Percentiles rank a stretch among this genome's conserved stretches.
Conservation (phyloP, 1,140 invertebrate species). For the Dufourea novaeangliae region DNA sequence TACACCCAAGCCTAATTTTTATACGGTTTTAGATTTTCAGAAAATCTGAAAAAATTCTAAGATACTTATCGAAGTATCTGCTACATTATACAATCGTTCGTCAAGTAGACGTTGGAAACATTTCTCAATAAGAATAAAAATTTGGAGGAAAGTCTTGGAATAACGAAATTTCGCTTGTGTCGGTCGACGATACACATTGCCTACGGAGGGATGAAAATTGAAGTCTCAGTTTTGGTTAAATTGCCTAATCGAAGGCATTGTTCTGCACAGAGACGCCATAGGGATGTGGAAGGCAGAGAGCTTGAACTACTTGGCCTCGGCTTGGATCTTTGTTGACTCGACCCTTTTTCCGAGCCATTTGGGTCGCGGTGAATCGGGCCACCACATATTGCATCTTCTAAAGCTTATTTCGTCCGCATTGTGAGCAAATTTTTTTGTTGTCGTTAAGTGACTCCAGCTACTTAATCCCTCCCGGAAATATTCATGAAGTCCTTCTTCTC, state of each 20-base stretch:
- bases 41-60: too few species aligned
- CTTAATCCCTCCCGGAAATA: background rate
- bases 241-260: conserved; percentile 8
- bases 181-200: too few species aligned
- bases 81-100: too few species aligned
- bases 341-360: conserved; percentile 7
- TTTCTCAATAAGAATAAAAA: too few species aligned
- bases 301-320: conserved; percentile 1
- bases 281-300: background rate
- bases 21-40: too few species aligned
- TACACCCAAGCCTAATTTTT: too few species aligned
- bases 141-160: too few species aligned
- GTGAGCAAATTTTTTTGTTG: background rate
- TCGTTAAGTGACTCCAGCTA: background rate
- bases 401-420: background rate
- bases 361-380: background rate
- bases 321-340: conserved; percentile 1
- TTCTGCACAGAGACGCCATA: background rate
- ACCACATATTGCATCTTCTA: conserved; percentile 7
- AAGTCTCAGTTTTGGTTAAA: background rate
- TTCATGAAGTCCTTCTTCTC: background rate
- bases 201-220: background rate
- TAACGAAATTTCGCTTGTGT: too few species aligned
- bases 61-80: too few species aligned
- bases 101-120: too few species aligned